A percentile compares a stretch with the other conserved stretches of the same genome.
Evolutionary conservation across 2,797 vertebrate genomes (phyloP).

Genomic region (Rhabdophis nuchalis): DNA sequence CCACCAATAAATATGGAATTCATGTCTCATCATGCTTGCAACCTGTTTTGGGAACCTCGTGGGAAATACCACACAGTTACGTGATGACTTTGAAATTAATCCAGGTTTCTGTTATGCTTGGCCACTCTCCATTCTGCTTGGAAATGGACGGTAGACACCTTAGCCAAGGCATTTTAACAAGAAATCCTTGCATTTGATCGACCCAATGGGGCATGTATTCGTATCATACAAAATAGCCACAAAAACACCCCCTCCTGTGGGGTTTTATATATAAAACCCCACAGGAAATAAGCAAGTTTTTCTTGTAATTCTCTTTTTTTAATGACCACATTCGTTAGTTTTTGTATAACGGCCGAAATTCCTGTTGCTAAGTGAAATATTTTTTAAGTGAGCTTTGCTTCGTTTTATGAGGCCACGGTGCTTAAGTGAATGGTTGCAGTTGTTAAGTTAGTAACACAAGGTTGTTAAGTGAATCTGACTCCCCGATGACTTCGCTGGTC

Average conservation of each 20-base stretch:
- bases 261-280: no score
- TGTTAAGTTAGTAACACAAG: no score
- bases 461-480: no score
- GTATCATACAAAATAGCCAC: constrained; percentile 14
- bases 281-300: background rate
- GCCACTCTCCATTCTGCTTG: constrained; percentile 42
- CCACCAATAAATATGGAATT: constrained; percentile 72
- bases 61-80: constrained; percentile 70
- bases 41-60: constrained; percentile 54
- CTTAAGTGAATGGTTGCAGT: no score
- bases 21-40: constrained; percentile 53
- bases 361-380: no score
- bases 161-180: constrained; percentile 6
- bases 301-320: background rate
- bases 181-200: constrained; percentile 23
- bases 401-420: no score
- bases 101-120: constrained; percentile 49
- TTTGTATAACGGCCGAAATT: background rate
- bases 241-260: background rate
- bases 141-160: constrained; percentile 43
- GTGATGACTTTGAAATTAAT: constrained; percentile 72
- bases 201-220: constrained; percentile 17
- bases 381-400: no score
- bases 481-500: no score
- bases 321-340: constrained; percentile 33